Conservation (phyloP, 2,888 invertebrate genomes). For the Andrena bucephala region DNA sequence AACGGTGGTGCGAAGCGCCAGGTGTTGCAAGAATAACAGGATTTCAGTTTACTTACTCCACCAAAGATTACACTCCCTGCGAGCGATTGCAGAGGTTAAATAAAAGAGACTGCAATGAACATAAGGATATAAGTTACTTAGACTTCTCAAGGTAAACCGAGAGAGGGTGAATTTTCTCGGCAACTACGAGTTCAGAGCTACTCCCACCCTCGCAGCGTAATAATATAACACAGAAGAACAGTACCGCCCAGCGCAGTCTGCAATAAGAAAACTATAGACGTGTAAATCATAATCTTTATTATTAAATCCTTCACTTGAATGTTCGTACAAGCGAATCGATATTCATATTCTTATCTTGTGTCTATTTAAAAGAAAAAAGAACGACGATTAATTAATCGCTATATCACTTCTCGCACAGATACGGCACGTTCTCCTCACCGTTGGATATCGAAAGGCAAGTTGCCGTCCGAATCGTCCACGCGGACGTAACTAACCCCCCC, state of each 20-base stretch:
- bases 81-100: too few species aligned
- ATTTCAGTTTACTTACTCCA: too few species aligned
- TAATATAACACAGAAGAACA: not conserved
- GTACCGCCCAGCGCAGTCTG: not conserved
- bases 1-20: too few species aligned
- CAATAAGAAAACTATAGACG: slow-evolving; percentile 30
- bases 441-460: slow-evolving; percentile 4
- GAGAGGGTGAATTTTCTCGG: too few species aligned
- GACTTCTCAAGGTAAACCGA: too few species aligned
- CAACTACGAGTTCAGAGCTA: too few species aligned
- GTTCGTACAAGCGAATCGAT: slow-evolving; percentile 42
- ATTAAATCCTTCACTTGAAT: slow-evolving; percentile 44
- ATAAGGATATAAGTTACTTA: too few species aligned
- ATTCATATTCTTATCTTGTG: slow-evolving; percentile 28
- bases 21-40: too few species aligned
- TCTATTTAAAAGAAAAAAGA: slow-evolving; percentile 20
- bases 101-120: too few species aligned
- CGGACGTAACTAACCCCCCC: not conserved
- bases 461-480: slow-evolving; percentile 4
- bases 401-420: slow-evolving; percentile 30
- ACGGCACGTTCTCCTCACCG: slow-evolving; percentile 6
- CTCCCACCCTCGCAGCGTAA: too few species aligned
- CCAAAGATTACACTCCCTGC: too few species aligned
- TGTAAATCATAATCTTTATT: slow-evolving; percentile 48
- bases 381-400: slow-evolving; percentile 29